phyloP scores from a whole-genome alignment of 2,113 vertebrate species.

The Rhinoderma darwinii region DNA sequence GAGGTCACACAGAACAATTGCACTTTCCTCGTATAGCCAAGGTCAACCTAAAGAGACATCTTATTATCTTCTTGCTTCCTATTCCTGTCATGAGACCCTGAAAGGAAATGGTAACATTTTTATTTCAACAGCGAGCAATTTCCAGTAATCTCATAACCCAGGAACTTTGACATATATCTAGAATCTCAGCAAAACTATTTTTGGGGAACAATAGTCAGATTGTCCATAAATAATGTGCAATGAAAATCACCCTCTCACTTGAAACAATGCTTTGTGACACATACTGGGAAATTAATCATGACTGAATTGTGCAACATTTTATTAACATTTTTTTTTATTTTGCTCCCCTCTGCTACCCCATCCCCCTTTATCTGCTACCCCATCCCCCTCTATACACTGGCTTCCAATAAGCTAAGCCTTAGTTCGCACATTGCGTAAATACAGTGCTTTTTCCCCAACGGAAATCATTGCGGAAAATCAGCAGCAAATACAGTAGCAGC shows the following conservation, averaged over 20 bases:
- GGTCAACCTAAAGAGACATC: not conserved
- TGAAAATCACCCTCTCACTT: not conserved
- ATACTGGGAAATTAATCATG: not conserved
- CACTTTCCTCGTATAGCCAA: not conserved
- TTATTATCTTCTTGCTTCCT: slow-evolving; percentile 13
- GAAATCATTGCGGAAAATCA: too few species aligned
- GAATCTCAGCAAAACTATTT: slow-evolving; percentile 1
- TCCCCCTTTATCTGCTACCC: too few species aligned
- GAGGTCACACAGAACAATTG: not conserved
- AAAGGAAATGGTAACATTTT: not conserved
- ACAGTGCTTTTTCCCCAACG: too few species aligned
- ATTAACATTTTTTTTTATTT: too few species aligned
- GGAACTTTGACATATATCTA: not conserved
- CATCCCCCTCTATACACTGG: too few species aligned
- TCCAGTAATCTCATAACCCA: not conserved
- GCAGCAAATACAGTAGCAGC: too few species aligned
- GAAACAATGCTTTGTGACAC: not conserved
- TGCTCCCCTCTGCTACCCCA: too few species aligned
- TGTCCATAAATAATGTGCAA: not conserved
- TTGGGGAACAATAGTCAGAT: not conserved
- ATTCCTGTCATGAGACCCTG: not conserved
- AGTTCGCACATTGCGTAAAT: too few species aligned
- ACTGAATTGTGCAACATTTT: not conserved
- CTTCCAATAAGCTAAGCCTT: too few species aligned
- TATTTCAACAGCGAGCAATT: not conserved